These are phyloP conservation scores for Macrophya alboannulata DNA, from an alignment of 2,888 invertebrate species.

Conservation along the genomic window DNA sequence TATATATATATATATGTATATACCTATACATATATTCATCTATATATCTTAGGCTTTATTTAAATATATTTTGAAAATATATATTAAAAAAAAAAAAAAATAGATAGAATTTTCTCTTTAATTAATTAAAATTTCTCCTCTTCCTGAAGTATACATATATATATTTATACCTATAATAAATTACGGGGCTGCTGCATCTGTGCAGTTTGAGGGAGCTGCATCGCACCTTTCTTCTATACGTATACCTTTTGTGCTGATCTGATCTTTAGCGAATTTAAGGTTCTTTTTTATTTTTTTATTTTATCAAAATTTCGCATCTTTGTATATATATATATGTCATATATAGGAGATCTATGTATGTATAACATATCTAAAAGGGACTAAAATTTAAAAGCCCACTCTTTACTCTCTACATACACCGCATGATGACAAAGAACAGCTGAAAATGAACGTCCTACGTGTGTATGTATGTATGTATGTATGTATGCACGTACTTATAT, in stretches of 20 bases:
- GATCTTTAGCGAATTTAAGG: conserved; percentile 27
- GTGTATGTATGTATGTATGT: too few relatives aligned
- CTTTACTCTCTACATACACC: background rate
- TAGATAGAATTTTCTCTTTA: too few relatives aligned
- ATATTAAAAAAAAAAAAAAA: too few relatives aligned
- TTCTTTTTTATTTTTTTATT: background rate
- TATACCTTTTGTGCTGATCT: conserved; percentile 42
- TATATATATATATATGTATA: too few relatives aligned
- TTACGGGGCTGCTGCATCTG: background rate
- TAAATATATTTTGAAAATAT: too few relatives aligned
- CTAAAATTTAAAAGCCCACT: conserved; percentile 1
- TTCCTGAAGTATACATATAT: too few relatives aligned
- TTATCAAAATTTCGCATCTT: conserved; percentile 1
- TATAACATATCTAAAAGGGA: background rate
- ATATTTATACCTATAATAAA: too few relatives aligned
- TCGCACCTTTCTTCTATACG: background rate
- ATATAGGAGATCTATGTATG: too few relatives aligned
- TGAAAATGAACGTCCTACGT: conserved; percentile 24
- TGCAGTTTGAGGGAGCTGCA: background rate
- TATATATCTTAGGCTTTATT: too few relatives aligned
- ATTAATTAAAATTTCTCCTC: too few relatives aligned
- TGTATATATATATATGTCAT: background rate
- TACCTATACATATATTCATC: too few relatives aligned
- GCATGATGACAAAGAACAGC: background rate
- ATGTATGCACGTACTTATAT: background rate